Base-by-base conservation (phyloP, 2,113 vertebrate species). In the Egretta garzetta region DNA sequence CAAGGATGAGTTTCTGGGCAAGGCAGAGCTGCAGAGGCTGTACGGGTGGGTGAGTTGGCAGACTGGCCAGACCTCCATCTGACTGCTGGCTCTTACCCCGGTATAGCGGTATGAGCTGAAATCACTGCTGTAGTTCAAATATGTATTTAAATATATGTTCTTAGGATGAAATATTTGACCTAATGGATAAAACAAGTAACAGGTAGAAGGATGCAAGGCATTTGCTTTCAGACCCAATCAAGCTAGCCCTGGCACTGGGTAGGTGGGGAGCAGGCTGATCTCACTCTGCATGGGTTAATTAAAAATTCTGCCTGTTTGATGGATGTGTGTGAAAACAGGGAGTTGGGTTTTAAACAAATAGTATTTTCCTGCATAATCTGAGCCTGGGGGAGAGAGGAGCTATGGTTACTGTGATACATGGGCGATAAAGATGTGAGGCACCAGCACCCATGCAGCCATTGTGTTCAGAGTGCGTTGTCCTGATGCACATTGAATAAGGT, bases 21-120 rank as follows among this genome's bases (percentile, higher is more conserved):
- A 47, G 67, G 28, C 4, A 22, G n/a, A 41, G 63, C 19, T 43
- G 32, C 32, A 32, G 75, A 49, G 26, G 24, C 52, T 64, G 53
- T 45, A 52, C 0, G 2, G 43, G 32, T 53, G 28, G 33, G 30
- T 49, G 45, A 47, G 45, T 20, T 4, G 19, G 52, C 52, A 28
- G 22, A 23, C 18, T 0, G 2, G 37, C 64, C 64, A 43, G 32
- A 22, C 47, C 32, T 45, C 30, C 11, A 3, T 43, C 60, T 37
- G 23, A 33, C 70, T 16, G 18, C 41, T 49, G 63, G 18, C 39
- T 58, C 26, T 56, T 50, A 43, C 27, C 21, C 35, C 43, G 28
- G 1, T 8, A 23, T 15, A 59, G 49, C 1, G 3, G 15, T 52
- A 21, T 0, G 3, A 62, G 21, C 47, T 33, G 39, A n/a, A 72